phyloP scores from a whole-genome alignment of 2,113 vertebrate species.

The Stictonetta naevosa region DNA sequence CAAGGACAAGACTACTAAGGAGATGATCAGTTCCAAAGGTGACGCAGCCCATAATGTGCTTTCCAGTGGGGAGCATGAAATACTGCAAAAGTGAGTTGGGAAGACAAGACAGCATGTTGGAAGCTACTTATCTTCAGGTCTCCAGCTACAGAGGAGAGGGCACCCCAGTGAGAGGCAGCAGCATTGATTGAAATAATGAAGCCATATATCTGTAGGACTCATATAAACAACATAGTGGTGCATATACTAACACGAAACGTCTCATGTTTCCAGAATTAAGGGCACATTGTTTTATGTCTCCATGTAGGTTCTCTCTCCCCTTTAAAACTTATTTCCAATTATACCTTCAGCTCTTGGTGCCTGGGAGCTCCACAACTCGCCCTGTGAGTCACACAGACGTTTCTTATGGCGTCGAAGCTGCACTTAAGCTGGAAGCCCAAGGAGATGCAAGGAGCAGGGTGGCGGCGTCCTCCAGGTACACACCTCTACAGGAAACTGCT shows the following conservation, averaged over 20 bases:
- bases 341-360: not conserved
- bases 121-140: not conserved
- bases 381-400: not conserved
- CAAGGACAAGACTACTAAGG: not conserved
- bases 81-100: not conserved
- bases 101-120: not conserved
- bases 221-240: not conserved
- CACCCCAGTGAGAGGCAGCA: not conserved
- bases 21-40: not conserved
- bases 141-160: not conserved
- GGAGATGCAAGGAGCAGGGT: not conserved
- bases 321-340: not conserved
- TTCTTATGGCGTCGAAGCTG: not conserved
- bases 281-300: not conserved
- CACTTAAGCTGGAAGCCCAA: rapidly evolving
- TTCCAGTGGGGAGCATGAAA: not conserved
- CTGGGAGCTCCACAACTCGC: not conserved
- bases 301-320: not conserved
- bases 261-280: not conserved
- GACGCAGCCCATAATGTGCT: not conserved
- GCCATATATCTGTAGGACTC: not conserved
- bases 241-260: not conserved
- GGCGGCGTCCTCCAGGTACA: not conserved
- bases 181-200: not conserved
- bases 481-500: not conserved